Conservation (phyloP, 2,888 invertebrate genomes). For the Drosophila greeni region DNA sequence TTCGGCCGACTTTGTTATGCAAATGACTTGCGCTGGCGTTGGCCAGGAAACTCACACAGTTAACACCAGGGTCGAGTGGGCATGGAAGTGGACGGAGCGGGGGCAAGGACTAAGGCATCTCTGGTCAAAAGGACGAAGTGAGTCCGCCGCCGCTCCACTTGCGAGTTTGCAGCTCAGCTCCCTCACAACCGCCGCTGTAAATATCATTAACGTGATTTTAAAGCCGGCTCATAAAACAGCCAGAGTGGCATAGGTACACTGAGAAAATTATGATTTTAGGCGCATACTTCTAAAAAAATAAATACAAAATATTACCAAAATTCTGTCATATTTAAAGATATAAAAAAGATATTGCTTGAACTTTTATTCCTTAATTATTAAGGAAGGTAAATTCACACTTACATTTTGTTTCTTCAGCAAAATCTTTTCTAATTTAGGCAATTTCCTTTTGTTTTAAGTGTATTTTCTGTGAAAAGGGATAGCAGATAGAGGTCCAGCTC, state of each 20-base stretch:
- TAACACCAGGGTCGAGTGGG: conserved; percentile 55
- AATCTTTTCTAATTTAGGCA: not conserved
- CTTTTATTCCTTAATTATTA: no score
- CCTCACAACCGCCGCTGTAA: conserved; percentile 56
- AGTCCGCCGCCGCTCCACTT: conserved; percentile 53
- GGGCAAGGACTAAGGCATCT: conserved; percentile 35
- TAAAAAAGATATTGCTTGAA: not conserved
- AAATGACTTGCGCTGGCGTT: conserved; percentile 58
- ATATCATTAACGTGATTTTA: conserved; percentile 74
- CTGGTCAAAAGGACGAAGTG: conserved; percentile 33
- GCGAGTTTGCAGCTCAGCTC: conserved; percentile 46
- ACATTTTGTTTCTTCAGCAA: not conserved
- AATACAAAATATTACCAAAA: not conserved
- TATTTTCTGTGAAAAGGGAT: not conserved
- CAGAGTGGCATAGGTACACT: conserved; percentile 41
- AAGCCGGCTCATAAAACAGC: conserved; percentile 67
- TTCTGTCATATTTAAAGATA: not conserved
- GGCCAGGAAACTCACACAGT: conserved; percentile 64
- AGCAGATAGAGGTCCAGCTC: conserved; percentile 17
- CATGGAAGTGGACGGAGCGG: conserved; percentile 24
- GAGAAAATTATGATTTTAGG: no score
- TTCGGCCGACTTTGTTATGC: conserved; percentile 66
- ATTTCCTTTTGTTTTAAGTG: not conserved
- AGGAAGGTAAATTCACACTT: no score
- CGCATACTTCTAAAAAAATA: not conserved